Conservation (phyloP, 2,888 invertebrate species). For the Stenodema calcarata region DNA sequence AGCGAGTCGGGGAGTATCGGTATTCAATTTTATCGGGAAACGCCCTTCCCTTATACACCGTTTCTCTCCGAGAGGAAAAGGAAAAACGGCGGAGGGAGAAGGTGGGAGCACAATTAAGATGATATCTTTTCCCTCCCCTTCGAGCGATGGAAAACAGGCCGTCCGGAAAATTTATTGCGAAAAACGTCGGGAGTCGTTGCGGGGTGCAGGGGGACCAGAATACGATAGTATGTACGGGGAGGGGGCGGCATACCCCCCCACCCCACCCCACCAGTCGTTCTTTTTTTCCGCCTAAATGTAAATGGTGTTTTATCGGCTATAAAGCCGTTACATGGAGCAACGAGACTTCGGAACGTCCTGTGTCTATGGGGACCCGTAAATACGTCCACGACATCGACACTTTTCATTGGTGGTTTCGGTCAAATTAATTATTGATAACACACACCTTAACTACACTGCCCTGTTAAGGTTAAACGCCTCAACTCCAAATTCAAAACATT, state of each 20-base stretch:
- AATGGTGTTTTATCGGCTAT: slow-evolving; percentile 24
- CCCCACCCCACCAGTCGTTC: no score
- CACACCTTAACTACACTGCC: no score
- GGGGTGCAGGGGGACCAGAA: not conserved
- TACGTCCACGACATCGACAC: not conserved
- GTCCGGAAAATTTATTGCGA: slow-evolving; percentile 37
- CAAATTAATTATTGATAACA: no score
- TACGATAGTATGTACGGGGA: not conserved
- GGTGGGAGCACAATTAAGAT: slow-evolving; percentile 27
- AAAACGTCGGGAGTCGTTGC: not conserved
- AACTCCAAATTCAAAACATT: no score
- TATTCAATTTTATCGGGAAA: slow-evolving; percentile 42
- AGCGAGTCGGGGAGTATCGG: slow-evolving; percentile 1
- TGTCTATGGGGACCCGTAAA: not conserved
- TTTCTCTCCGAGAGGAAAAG: not conserved
- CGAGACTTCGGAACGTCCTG: not conserved
- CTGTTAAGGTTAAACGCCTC: no score
- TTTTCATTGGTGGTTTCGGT: no score
- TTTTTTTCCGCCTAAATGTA: no score
- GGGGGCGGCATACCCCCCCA: not conserved
- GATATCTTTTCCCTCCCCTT: slow-evolving; percentile 2
- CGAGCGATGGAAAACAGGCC: slow-evolving; percentile 38
- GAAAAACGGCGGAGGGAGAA: not conserved
- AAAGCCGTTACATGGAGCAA: not conserved
- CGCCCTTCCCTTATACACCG: not conserved